A percentile compares a stretch with the other conserved stretches of the same genome.
These are phyloP conservation scores for Ypsolopha sequella DNA, from an alignment of 2,888 invertebrate genomes.

Conservation along the genomic window DNA sequence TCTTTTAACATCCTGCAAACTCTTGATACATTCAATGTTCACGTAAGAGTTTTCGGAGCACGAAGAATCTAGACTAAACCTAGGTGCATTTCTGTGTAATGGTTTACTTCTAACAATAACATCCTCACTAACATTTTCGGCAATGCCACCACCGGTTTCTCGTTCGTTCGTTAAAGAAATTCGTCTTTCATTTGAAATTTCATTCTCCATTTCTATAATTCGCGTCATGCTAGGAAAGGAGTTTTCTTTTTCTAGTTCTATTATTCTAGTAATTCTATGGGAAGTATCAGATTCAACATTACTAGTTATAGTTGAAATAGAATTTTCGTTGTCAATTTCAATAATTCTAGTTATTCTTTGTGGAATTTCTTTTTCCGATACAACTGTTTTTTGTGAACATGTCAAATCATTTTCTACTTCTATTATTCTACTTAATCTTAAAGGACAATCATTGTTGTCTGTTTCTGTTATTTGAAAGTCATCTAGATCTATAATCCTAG, in stretches of 20 bases:
- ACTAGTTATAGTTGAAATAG: slow-evolving; percentile 43
- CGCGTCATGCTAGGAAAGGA: slow-evolving; percentile 59
- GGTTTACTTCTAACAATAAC: slow-evolving; percentile 47
- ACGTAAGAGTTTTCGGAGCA: slow-evolving; percentile 71
- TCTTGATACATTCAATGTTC: slow-evolving; percentile 64
- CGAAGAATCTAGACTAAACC: slow-evolving; percentile 66
- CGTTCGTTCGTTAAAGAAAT: slow-evolving; percentile 62
- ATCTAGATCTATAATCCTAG: slow-evolving; percentile 54
- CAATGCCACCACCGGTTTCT: slow-evolving; percentile 52
- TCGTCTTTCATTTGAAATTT: slow-evolving; percentile 60
- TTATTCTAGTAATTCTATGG: slow-evolving; percentile 23
- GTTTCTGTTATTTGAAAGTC: slow-evolving; percentile 17
- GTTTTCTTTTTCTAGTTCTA: slow-evolving; percentile 51
- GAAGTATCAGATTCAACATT: slow-evolving; percentile 32
- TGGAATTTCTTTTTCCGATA: slow-evolving; percentile 32
- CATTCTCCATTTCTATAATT: slow-evolving; percentile 67
- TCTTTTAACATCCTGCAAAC: slow-evolving; percentile 65
- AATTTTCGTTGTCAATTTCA: slow-evolving; percentile 54
- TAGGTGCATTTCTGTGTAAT: slow-evolving; percentile 51
- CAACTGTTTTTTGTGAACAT: background rate
- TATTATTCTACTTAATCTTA: slow-evolving; percentile 2
- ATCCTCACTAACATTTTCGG: slow-evolving; percentile 43
- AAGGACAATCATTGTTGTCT: slow-evolving; percentile 4
- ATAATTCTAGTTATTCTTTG: slow-evolving; percentile 60
- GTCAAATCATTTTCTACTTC: slow-evolving; percentile 3